These are phyloP conservation scores for Phymatocera aterrima DNA, from an alignment of 2,888 invertebrate genomes.

Conservation along the genomic window DNA sequence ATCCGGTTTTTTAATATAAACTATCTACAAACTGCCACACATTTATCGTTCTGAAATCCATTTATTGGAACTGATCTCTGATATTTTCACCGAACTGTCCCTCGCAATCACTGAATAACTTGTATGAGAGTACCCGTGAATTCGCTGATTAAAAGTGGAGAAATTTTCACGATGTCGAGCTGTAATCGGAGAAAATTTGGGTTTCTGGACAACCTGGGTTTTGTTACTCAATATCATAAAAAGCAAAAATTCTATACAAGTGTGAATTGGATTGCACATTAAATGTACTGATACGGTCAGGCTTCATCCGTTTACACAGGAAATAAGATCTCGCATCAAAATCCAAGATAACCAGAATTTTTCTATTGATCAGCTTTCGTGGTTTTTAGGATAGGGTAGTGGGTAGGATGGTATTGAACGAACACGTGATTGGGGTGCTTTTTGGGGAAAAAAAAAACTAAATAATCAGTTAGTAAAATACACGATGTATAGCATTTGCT, in stretches of 20 bases:
- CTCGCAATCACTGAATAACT: not conserved
- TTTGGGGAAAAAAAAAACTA: not conserved
- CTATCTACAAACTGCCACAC: too few relatives aligned
- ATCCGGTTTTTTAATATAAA: too few relatives aligned
- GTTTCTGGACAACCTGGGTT: not conserved
- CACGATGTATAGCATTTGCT: conserved; percentile 22
- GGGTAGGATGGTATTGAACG: not conserved
- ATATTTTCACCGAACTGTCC: not conserved
- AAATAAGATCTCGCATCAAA: not conserved
- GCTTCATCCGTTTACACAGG: too few relatives aligned
- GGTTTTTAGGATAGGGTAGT: not conserved
- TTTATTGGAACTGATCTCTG: not conserved
- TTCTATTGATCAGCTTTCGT: not conserved
- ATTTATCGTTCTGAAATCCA: not conserved
- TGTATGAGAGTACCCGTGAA: not conserved
- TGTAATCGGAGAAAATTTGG: conserved; percentile 12
- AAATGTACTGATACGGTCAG: too few relatives aligned
- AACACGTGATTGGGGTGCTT: conserved; percentile 4
- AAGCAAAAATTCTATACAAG: not conserved
- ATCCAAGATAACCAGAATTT: not conserved
- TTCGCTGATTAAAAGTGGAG: not conserved
- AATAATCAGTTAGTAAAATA: conserved; percentile 14
- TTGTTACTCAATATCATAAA: not conserved
- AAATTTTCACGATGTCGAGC: not conserved
- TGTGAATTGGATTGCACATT: not conserved